These are phyloP conservation scores for Megalurothrips usitatus DNA, from an alignment of 2,888 invertebrate genomes.

Conservation along the genomic window DNA sequence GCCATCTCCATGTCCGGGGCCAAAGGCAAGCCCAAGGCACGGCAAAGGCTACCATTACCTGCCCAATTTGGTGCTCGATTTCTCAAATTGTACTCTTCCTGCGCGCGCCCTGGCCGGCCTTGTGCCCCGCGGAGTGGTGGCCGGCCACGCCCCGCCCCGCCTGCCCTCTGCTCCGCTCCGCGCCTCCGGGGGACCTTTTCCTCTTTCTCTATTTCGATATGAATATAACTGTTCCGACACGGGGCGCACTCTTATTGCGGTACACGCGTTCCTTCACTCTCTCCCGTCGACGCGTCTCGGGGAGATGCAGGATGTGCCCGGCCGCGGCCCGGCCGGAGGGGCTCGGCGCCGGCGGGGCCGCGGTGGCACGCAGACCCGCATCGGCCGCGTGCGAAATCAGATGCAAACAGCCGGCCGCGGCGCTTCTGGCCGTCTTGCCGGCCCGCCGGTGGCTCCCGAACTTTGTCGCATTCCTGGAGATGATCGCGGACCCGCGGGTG, in stretches of 20 bases:
- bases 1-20: background rate
- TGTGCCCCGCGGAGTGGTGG: background rate
- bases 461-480: too few species aligned
- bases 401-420: background rate
- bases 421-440: too few species aligned
- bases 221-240: constrained; percentile 13
- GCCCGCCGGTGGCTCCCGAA: too few species aligned
- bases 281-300: too few species aligned
- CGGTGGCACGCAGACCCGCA: background rate
- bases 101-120: constrained; percentile 8
- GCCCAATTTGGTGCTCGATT: constrained; percentile 26
- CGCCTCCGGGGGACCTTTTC: background rate
- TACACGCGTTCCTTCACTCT: too few species aligned
- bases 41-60: constrained; percentile 13
- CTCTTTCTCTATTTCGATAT: background rate
- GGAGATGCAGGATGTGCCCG: too few species aligned
- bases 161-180: background rate
- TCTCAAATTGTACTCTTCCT: constrained; percentile 26
- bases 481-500: too few species aligned
- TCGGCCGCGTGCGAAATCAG: background rate
- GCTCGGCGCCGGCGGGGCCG: background rate
- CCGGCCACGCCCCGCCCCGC: background rate
- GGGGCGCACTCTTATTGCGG: too few species aligned
- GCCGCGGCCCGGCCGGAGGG: too few species aligned
- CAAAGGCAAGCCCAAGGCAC: background rate